phyloP scores from a whole-genome alignment of 2,113 vertebrate species.

The Dendrocopos noguchii region DNA sequence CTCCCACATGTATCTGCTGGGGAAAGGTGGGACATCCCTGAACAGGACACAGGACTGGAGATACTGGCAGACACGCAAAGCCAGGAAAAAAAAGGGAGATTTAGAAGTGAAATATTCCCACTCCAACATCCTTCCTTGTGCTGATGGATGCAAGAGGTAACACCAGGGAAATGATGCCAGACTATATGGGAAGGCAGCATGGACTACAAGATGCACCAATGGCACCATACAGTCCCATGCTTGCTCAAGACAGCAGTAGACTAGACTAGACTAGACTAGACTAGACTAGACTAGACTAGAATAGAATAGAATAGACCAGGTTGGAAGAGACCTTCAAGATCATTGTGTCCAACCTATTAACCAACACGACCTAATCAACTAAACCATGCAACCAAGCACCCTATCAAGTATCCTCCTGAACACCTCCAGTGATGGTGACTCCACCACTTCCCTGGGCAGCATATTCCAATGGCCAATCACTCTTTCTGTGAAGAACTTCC shows the following conservation, averaged over 20 bases:
- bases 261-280: no score
- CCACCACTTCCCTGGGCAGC: no score
- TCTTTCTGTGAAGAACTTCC: no score
- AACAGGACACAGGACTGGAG: background rate
- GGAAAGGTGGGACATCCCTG: background rate
- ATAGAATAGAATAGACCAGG: no score
- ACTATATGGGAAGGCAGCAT: background rate
- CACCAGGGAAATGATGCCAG: background rate
- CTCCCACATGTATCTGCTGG: background rate
- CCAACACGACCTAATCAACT: no score
- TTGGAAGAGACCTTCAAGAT: no score
- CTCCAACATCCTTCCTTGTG: background rate
- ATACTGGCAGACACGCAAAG: background rate
- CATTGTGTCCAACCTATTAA: no score
- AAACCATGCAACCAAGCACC: no score
- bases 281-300: no score
- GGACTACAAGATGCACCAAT: background rate
- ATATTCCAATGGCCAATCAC: no score
- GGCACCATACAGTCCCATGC: background rate
- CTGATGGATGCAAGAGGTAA: background rate
- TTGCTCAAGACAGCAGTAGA: background rate
- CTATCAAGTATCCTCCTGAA: no score
- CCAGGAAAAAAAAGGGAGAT: background rate
- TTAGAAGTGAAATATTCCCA: background rate
- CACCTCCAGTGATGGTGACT: no score